Conservation (phyloP, 2,888 invertebrate genomes). For the Mylabris sibirica region DNA sequence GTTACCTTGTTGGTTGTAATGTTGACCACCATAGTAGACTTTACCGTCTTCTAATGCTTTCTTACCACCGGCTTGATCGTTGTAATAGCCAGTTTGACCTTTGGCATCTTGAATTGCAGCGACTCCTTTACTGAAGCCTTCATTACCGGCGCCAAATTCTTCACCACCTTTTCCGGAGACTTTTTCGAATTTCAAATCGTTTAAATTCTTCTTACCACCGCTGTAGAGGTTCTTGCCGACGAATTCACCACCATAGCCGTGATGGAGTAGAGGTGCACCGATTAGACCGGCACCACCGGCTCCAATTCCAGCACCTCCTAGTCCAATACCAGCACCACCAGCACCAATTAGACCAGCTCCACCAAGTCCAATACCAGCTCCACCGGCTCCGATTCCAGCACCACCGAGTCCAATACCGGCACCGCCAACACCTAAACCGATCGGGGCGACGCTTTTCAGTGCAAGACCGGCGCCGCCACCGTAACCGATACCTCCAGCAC, state of each 20-base stretch:
- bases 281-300: constrained; percentile 50
- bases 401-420: constrained; percentile 22
- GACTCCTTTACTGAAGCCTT: constrained; percentile 66
- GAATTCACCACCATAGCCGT: constrained; percentile 55
- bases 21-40: constrained; percentile 67
- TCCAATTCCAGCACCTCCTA: constrained; percentile 57
- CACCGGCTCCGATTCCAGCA: constrained; percentile 54
- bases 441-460: constrained; percentile 58
- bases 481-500: constrained; percentile 41
- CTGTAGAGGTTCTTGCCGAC: constrained; percentile 67
- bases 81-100: constrained; percentile 65
- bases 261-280: constrained; percentile 34
- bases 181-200: constrained; percentile 66
- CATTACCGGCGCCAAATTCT: constrained; percentile 66
- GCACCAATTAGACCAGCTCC: constrained; percentile 43
- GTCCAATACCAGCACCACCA: constrained; percentile 51
- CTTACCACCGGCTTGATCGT: constrained; percentile 67
- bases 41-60: constrained; percentile 69
- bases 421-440: constrained; percentile 56
- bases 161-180: constrained; percentile 66
- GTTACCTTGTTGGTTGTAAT: constrained; percentile 67
- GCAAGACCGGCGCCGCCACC: constrained; percentile 36
- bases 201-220: constrained; percentile 66
- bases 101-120: constrained; percentile 59
- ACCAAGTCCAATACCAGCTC: constrained; percentile 23